A percentile compares a stretch with the other conserved stretches of the same genome.
phyloP scores from a whole-genome alignment of 1,140 invertebrate genomes.

The Drosophila pallidifrons region DNA sequence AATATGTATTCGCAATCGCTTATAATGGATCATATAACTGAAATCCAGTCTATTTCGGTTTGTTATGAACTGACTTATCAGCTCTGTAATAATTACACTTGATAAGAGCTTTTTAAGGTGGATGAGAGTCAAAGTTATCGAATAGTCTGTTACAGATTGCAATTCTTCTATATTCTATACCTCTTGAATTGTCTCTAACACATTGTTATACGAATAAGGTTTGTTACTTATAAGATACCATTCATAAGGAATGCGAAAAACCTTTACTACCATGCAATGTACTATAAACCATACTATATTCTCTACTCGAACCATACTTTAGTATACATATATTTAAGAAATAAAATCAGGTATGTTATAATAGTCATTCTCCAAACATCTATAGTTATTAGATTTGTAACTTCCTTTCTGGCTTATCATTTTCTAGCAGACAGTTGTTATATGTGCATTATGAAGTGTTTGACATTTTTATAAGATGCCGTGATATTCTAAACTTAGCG shows the following conservation, averaged over 20 bases:
- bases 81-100: slow-evolving; percentile 9
- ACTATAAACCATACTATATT: too few species aligned
- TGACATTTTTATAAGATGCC: not conserved
- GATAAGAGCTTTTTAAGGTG: not conserved
- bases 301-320: too few species aligned
- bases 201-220: too few species aligned
- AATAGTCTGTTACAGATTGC: not conserved
- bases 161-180: too few species aligned
- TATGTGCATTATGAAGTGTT: not conserved
- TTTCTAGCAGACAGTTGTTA: not conserved
- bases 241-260: too few species aligned
- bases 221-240: too few species aligned
- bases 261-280: too few species aligned
- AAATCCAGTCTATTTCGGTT: slow-evolving; percentile 25
- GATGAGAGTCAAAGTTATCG: not conserved
- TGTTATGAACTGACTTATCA: slow-evolving; percentile 15
- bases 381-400: not conserved
- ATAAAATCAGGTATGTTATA: too few species aligned
- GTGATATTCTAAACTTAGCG: not conserved
- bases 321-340: not conserved
- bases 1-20: slow-evolving; percentile 7
- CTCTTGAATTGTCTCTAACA: too few species aligned
- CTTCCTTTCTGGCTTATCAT: not conserved
- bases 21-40: slow-evolving; percentile 27
- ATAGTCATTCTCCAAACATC: not conserved